Evolutionary conservation across 2,888 invertebrate genomes (phyloP).

Genomic region (Bombyx huttoni): DNA sequence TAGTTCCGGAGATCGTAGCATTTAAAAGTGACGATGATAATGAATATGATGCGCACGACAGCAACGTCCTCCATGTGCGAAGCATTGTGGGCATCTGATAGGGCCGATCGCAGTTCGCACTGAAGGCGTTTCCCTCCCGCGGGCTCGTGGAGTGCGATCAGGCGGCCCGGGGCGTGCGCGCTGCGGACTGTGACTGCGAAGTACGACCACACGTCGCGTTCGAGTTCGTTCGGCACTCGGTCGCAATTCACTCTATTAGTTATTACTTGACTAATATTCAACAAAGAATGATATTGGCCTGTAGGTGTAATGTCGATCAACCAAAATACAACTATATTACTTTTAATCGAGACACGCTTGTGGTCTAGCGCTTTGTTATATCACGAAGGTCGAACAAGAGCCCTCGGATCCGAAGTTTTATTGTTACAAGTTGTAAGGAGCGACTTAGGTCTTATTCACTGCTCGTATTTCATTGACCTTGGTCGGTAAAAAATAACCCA

Average conservation of each 20-base stretch:
- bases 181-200: slow-evolving; percentile 26
- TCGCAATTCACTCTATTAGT: slow-evolving; percentile 56
- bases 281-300: slow-evolving; percentile 37
- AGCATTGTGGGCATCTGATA: slow-evolving; percentile 48
- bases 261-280: slow-evolving; percentile 52
- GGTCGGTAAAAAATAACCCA: slow-evolving; percentile 38
- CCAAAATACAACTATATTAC: slow-evolving; percentile 32
- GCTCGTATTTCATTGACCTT: slow-evolving; percentile 39
- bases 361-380: slow-evolving; percentile 33
- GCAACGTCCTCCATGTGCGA: slow-evolving; percentile 35
- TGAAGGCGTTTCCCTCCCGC: slow-evolving; percentile 67
- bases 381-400: slow-evolving; percentile 22
- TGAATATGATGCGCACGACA: slow-evolving; percentile 33
- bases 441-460: slow-evolving; percentile 14
- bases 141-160: slow-evolving; percentile 30
- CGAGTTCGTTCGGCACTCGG: slow-evolving; percentile 24
- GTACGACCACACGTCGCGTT: slow-evolving; percentile 45
- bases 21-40: slow-evolving; percentile 37
- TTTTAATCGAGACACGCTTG: slow-evolving; percentile 23
- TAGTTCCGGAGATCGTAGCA: slow-evolving; percentile 53
- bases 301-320: slow-evolving; percentile 24
- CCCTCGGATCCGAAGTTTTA: slow-evolving; percentile 38
- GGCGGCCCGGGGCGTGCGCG: slow-evolving; percentile 57
- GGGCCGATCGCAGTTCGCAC: slow-evolving; percentile 12
- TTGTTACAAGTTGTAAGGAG: slow-evolving; percentile 27